phyloP scores from a whole-genome alignment of 2,888 invertebrate genomes.

The Andrena praecox region DNA sequence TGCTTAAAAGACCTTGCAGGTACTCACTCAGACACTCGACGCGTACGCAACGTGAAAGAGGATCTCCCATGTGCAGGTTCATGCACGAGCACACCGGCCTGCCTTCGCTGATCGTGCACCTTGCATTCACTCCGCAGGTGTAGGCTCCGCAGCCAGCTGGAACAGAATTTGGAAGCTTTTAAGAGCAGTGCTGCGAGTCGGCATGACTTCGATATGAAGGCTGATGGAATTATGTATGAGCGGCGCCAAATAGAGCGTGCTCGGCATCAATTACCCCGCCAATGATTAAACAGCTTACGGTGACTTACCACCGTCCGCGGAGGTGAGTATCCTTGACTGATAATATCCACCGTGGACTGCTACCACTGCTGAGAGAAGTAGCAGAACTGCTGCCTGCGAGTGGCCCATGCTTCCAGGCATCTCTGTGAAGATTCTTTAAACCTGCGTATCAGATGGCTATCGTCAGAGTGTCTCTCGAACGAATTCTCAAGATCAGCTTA shows the following conservation, averaged over 20 bases:
- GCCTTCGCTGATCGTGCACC: slow-evolving; percentile 86
- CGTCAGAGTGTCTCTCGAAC: neutral
- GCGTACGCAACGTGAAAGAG: slow-evolving; percentile 90
- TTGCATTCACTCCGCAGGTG: slow-evolving; percentile 84
- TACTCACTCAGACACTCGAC: slow-evolving; percentile 90
- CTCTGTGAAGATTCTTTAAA: neutral
- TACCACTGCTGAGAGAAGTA: slow-evolving; percentile 58
- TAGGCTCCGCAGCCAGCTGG: slow-evolving; percentile 77
- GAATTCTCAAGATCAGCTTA: neutral
- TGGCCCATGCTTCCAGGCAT: slow-evolving; percentile 61
- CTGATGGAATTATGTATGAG: too few species aligned
- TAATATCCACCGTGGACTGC: slow-evolving; percentile 65
- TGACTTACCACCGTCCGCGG: slow-evolving; percentile 68
- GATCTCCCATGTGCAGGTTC: slow-evolving; percentile 93
- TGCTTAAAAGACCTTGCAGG: neutral
- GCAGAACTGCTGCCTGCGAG: slow-evolving; percentile 74
- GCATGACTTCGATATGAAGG: too few species aligned
- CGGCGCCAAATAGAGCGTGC: too few species aligned
- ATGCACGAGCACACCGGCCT: slow-evolving; percentile 93
- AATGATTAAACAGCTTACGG: too few species aligned
- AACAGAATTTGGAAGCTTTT: neutral
- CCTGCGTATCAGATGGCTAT: neutral
- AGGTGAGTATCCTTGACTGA: slow-evolving; percentile 66
- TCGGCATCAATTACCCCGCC: too few species aligned
- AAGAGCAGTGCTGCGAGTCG: neutral